Base-by-base conservation (phyloP, 1,140 invertebrate species). In the Sarcophaga peregrina region DNA sequence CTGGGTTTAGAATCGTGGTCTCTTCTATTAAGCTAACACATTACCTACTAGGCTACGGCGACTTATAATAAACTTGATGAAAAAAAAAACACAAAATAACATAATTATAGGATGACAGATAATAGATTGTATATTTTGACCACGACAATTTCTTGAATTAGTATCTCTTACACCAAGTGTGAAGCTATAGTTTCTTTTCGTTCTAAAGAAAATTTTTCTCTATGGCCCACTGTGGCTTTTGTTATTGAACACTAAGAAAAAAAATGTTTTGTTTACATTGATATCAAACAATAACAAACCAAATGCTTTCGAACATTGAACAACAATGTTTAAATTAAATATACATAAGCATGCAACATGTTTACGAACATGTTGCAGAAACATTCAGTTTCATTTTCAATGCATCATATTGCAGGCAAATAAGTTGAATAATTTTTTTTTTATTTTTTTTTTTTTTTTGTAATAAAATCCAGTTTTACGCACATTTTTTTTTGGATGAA, bases 371-470 rank as follows among this genome's bases (percentile, higher is more conserved):
- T 68, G 62, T 68, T 68, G 62, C 62, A 3, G 62, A 7, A 68
- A 68, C 62, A 68, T 68, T 68, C 10, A 17, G 20, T 68, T 68
- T 68, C n/a, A 25, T 68, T 68, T 68, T 68, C 62, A 68, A 68
- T 68, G 62, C 17, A 68, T 9, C 3, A 62, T n/a, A 8, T 20
- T 20, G 54, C 54, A 58, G 7, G 7, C 15, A 17, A 37, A 37
- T 37, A 37, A 37, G 25, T 37, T 37, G 25, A 37, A 37, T 37
- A 37, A 2, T 37, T 37, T 37, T 37, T 37, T 37, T 37, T 37
- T 37, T 37, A n/a, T n/a, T 37, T 37, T 37, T 37, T 37, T 37
- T 37, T 37, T 37, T 37, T 37, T 37, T 37, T 1, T 37, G 25
- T 37, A 37, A 37, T 5, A 68, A 68, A 68, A n/a, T 13, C 54